Evolutionary conservation across 2,888 invertebrate species (phyloP).

Genomic region (Stenolophus ochropezus): DNA sequence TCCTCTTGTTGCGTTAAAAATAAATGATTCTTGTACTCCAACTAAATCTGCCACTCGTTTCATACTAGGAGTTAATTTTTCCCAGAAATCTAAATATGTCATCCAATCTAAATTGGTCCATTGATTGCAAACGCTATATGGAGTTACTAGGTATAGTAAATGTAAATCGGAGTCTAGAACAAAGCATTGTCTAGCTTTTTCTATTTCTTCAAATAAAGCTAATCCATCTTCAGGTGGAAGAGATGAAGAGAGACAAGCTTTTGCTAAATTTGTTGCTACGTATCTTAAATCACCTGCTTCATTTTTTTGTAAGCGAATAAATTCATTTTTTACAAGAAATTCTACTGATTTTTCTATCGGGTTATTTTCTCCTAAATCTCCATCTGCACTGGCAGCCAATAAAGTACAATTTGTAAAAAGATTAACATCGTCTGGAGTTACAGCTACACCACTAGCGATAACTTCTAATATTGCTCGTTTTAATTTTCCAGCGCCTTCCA

Average conservation of each 20-base stretch:
- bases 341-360: constrained; percentile 78
- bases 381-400: constrained; percentile 70
- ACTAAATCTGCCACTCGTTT: constrained; percentile 91
- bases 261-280: constrained; percentile 89
- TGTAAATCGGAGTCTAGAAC: constrained; percentile 96
- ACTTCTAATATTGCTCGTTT: constrained; percentile 87
- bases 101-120: constrained; percentile 89
- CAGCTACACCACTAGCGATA: constrained; percentile 90
- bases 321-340: constrained; percentile 87
- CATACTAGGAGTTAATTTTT: constrained; percentile 84
- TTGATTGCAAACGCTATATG: constrained; percentile 89
- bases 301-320: constrained; percentile 80
- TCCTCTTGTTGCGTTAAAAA: constrained; percentile 85
- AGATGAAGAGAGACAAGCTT: constrained; percentile 94
- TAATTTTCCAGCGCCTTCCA: constrained; percentile 82
- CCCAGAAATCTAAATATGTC: constrained; percentile 87
- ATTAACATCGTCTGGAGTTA: constrained; percentile 82
- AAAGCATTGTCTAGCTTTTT: constrained; percentile 91
- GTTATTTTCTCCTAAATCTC: constrained; percentile 67
- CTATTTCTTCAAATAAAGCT: constrained; percentile 90
- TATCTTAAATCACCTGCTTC: constrained; percentile 75
- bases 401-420: constrained; percentile 89
- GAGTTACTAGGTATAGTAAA: constrained; percentile 95
- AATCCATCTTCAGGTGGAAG: constrained; percentile 96
- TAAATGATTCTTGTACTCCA: constrained; percentile 90